Percentiles rank a stretch among this genome's conserved stretches.
Conservation (phyloP, 2,797 vertebrate species). For the Xiphophorus birchmanni region DNA sequence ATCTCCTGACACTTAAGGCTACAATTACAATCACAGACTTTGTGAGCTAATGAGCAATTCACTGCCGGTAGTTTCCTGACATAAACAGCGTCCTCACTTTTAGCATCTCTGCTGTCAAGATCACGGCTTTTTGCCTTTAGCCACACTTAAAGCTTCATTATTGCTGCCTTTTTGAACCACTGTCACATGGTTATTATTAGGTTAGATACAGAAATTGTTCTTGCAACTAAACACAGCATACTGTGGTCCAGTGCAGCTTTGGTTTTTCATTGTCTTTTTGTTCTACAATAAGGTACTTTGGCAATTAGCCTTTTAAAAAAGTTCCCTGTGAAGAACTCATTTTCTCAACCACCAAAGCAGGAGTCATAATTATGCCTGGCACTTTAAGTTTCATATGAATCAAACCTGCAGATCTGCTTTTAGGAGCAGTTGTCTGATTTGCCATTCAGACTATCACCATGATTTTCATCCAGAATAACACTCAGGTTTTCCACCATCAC, state of each 20-base stretch:
- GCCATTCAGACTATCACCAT: constrained; percentile 39
- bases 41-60: constrained; percentile 60
- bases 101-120: constrained; percentile 7
- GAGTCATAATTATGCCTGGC: constrained; percentile 44
- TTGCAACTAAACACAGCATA: constrained; percentile 17
- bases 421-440: constrained; percentile 50
- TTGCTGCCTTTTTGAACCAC: constrained; percentile 11
- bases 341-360: constrained; percentile 41
- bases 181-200: constrained; percentile 27
- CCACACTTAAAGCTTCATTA: constrained; percentile 26
- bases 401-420: constrained; percentile 43
- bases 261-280: constrained; percentile 34
- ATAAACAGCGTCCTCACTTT: constrained; percentile 33
- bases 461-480: constrained; percentile 36
- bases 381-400: constrained; percentile 43
- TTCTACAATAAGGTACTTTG: constrained; percentile 57
- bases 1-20: constrained; percentile 56
- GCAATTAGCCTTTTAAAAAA: constrained; percentile 35
- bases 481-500: constrained; percentile 31
- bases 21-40: constrained; percentile 58
- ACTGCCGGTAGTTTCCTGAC: constrained; percentile 38
- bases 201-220: constrained; percentile 23
- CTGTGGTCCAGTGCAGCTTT: constrained; percentile 31
- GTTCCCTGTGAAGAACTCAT: constrained; percentile 40
- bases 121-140: constrained; percentile 28